phyloP scores from a whole-genome alignment of 2,888 invertebrate species.

The Galeruca laticollis region DNA sequence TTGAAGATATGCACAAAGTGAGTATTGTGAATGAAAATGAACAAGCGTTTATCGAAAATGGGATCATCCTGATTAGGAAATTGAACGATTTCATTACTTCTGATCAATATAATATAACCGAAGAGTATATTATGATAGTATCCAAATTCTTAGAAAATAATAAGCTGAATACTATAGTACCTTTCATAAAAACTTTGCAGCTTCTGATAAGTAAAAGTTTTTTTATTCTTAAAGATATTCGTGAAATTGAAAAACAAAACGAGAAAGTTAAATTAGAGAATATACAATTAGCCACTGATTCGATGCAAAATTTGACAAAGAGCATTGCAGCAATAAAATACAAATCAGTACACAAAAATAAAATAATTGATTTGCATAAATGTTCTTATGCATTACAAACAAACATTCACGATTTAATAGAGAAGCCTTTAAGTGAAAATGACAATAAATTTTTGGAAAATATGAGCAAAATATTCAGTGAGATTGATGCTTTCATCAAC shows the following conservation, averaged over 20 bases:
- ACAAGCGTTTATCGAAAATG: conserved; percentile 38
- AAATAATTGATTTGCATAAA: conserved; percentile 58
- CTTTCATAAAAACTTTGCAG: conserved; percentile 48
- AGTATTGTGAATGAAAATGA: conserved; percentile 37
- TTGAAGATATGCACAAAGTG: conserved; percentile 38
- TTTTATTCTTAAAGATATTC: conserved; percentile 49
- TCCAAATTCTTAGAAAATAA: conserved; percentile 44
- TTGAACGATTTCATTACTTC: conserved; percentile 43
- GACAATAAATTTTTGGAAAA: conserved; percentile 55
- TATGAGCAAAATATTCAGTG: conserved; percentile 52
- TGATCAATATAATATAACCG: conserved; percentile 36
- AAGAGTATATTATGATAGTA: conserved; percentile 41
- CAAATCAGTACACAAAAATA: conserved; percentile 53
- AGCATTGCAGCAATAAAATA: conserved; percentile 60
- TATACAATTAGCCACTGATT: conserved; percentile 56
- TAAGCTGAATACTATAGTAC: conserved; percentile 36
- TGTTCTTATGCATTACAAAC: conserved; percentile 61
- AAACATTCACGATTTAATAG: conserved; percentile 60
- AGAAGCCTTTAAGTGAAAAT: conserved; percentile 52
- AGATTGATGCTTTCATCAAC: conserved; percentile 51
- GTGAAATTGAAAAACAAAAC: conserved; percentile 48
- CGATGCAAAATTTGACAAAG: conserved; percentile 58
- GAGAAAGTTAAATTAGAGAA: conserved; percentile 52
- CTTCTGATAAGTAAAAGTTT: conserved; percentile 50
- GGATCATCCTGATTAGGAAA: conserved; percentile 30